phyloP scores from a whole-genome alignment of 2,113 vertebrate genomes.

The Microtus richardsoni region DNA sequence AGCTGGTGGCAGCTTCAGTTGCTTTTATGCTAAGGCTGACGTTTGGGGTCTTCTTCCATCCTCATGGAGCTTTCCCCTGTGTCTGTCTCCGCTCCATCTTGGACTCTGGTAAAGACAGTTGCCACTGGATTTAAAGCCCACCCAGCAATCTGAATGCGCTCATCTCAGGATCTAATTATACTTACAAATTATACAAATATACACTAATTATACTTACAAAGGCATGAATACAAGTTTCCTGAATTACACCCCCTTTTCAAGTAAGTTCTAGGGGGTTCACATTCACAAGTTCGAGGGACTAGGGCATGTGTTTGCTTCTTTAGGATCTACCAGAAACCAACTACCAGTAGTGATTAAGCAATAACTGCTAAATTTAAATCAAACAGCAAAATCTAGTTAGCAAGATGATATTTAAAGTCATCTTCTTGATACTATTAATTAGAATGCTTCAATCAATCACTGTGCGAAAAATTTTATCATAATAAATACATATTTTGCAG shows the following conservation, averaged over 20 bases:
- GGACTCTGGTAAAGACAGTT: background rate
- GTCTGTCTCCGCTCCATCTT: background rate
- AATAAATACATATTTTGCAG: constrained; percentile 34
- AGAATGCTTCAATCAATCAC: constrained; percentile 20
- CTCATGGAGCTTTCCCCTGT: background rate
- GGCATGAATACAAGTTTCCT: background rate
- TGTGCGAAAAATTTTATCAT: background rate
- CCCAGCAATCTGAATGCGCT: background rate
- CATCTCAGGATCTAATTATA: background rate
- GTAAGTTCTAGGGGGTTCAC: background rate
- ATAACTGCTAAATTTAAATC: constrained; percentile 53
- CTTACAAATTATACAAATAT: too few relatives aligned
- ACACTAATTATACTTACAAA: background rate
- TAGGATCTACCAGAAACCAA: background rate
- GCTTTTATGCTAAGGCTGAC: background rate
- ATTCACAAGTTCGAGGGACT: background rate
- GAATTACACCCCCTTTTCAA: background rate
- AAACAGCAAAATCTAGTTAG: constrained; percentile 49
- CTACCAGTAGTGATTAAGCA: constrained; percentile 28
- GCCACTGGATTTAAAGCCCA: background rate
- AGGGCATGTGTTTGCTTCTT: background rate
- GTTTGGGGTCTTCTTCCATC: background rate
- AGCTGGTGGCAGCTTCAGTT: background rate
- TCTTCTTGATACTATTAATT: constrained; percentile 34
- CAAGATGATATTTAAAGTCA: constrained; percentile 29